Evolutionary conservation across 1,140 invertebrate species (phyloP).

Genomic region (Euborellia annulipes): DNA sequence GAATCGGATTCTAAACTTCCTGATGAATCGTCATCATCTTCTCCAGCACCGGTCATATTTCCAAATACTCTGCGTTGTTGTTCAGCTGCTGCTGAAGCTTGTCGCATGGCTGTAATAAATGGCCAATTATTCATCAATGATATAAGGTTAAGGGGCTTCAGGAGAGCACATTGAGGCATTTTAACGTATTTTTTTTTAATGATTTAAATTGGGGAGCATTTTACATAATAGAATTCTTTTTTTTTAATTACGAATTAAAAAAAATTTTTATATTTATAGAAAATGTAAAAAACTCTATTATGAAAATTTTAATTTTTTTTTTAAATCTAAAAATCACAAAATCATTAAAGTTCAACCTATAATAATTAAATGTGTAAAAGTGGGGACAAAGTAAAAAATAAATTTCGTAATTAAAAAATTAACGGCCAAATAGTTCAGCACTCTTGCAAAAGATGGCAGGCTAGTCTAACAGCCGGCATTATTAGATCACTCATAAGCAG

Average conservation of each 20-base stretch:
- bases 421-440: too few relatives aligned
- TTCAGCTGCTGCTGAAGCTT: slow-evolving; percentile 20
- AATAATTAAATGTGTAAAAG: too few relatives aligned
- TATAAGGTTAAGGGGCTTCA: slow-evolving; percentile 6
- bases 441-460: too few relatives aligned
- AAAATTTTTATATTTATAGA: neutral
- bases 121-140: slow-evolving; percentile 5
- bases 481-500: too few relatives aligned
- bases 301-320: neutral
- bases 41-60: slow-evolving; percentile 31
- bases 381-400: too few relatives aligned
- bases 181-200: neutral
- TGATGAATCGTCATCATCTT: slow-evolving; percentile 26
- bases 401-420: too few relatives aligned
- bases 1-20: slow-evolving; percentile 32
- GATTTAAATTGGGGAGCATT: neutral
- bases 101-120: slow-evolving; percentile 14
- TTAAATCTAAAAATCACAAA: too few relatives aligned
- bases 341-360: too few relatives aligned
- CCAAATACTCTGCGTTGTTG: slow-evolving; percentile 32
- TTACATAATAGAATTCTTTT: neutral
- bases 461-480: too few relatives aligned
- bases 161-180: neutral
- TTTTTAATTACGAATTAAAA: neutral
- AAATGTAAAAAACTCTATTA: neutral